A percentile compares a stretch with the other conserved stretches of the same genome.
phyloP scores from a whole-genome alignment of 2,113 vertebrate species.

The Grammomys surdaster region DNA sequence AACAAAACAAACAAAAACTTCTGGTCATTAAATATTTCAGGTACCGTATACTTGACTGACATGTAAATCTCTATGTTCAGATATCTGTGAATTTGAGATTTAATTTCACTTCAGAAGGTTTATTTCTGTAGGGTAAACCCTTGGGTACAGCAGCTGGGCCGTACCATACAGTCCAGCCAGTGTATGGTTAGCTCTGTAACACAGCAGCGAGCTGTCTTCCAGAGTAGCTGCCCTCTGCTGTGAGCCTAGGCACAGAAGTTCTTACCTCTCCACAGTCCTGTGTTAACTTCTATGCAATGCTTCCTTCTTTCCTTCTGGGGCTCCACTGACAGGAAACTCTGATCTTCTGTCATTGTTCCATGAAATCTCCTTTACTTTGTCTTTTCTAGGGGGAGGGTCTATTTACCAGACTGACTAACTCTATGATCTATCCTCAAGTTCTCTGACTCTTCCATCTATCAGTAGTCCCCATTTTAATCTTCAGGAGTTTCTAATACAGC shows the following conservation, averaged over 20 bases:
- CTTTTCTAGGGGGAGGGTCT: neutral
- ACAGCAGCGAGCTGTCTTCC: neutral
- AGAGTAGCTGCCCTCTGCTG: neutral
- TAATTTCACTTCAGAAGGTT: neutral
- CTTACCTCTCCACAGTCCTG: neutral
- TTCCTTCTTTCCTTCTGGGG: neutral
- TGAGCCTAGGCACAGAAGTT: neutral
- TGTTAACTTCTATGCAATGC: neutral
- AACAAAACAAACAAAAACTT: neutral
- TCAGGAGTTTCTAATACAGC: neutral
- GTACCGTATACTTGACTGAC: no score
- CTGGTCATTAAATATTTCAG: neutral
- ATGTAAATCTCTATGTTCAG: neutral
- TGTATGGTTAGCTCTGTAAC: neutral
- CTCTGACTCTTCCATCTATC: neutral
- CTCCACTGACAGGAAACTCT: neutral
- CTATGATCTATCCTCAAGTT: constrained; percentile 2
- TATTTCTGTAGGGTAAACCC: neutral
- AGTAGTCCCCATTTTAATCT: neutral
- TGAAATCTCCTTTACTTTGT: neutral
- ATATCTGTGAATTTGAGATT: neutral
- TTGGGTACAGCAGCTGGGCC: neutral
- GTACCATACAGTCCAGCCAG: no score
- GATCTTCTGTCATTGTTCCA: neutral
- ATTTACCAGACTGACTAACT: neutral